A percentile compares a stretch with the other conserved stretches of the same genome.
Conservation (phyloP, 2,888 invertebrate species). For the Drosophila tripunctata region DNA sequence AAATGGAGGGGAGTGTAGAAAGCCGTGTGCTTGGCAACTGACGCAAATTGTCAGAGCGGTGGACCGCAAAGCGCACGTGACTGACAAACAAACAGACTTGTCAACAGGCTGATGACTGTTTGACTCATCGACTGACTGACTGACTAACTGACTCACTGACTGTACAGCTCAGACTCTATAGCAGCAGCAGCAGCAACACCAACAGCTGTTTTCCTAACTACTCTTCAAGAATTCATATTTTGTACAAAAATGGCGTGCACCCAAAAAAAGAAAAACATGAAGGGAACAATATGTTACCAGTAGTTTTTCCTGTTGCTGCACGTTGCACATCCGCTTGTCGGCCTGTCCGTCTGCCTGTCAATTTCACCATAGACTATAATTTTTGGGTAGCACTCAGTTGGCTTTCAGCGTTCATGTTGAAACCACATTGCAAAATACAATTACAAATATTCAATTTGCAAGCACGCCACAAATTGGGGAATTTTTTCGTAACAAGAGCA, state of each 20-base stretch:
- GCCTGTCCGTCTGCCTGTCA: neutral
- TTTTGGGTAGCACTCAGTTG: neutral
- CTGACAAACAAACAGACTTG: slow-evolving; percentile 24
- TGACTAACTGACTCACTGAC: slow-evolving; percentile 3
- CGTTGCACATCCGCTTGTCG: slow-evolving; percentile 39
- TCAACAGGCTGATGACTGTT: slow-evolving; percentile 18
- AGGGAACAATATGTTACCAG: slow-evolving; percentile 7
- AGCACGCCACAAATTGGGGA: slow-evolving; percentile 26
- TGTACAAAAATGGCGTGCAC: slow-evolving; percentile 22
- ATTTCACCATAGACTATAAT: neutral
- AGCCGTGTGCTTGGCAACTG: slow-evolving; percentile 4
- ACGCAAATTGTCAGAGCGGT: slow-evolving; percentile 43
- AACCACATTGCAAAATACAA: slow-evolving; percentile 41
- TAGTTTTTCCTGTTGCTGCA: slow-evolving; percentile 48
- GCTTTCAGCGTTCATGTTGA: neutral
- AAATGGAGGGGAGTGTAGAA: neutral
- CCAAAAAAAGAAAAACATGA: neutral
- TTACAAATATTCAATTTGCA: slow-evolving; percentile 38
- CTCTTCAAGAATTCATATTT: slow-evolving; percentile 32
- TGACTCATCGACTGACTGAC: neutral
- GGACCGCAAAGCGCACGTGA: slow-evolving; percentile 58
- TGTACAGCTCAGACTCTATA: neutral
- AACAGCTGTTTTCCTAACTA: neutral
- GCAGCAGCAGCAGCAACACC: neutral
- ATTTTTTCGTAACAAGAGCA: neutral